These are phyloP conservation scores for Atherix ibis DNA, from an alignment of 2,888 invertebrate genomes.

Conservation along the genomic window DNA sequence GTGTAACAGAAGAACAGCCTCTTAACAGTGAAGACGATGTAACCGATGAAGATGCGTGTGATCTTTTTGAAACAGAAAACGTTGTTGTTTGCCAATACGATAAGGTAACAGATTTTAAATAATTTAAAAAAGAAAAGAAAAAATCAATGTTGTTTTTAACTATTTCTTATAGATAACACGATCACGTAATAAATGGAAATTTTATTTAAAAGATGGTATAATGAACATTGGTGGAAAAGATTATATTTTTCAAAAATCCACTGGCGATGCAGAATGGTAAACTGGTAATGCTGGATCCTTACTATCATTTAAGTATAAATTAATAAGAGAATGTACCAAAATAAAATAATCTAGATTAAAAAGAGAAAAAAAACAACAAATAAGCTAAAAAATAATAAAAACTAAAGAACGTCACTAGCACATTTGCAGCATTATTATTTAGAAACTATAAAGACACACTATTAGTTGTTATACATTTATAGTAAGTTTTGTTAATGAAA, in stretches of 20 bases:
- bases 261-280: conserved; percentile 99
- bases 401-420: no score
- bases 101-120: conserved; percentile 45
- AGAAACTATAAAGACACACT: no score
- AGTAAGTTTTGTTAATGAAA: no score
- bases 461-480: no score
- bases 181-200: conserved; percentile 98
- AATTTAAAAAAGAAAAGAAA: background rate
- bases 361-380: no score
- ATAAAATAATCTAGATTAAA: no score
- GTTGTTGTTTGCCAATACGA: conserved; percentile 99
- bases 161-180: conserved; percentile 64
- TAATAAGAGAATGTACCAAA: no score
- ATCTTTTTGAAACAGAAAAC: conserved; percentile 97
- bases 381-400: no score
- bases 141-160: background rate
- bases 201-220: conserved; percentile 97
- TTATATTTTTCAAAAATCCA: conserved; percentile 97
- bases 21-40: conserved; percentile 95
- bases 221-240: conserved; percentile 98
- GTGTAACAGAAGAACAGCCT: conserved; percentile 73
- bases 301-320: no score
- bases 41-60: conserved; percentile 86
- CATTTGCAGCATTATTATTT: no score
- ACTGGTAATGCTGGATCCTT: no score